A percentile compares a stretch with the other conserved stretches of the same genome.
These are phyloP conservation scores for Percina caprodes DNA, from an alignment of 2,113 vertebrate genomes.

Conservation along the genomic window DNA sequence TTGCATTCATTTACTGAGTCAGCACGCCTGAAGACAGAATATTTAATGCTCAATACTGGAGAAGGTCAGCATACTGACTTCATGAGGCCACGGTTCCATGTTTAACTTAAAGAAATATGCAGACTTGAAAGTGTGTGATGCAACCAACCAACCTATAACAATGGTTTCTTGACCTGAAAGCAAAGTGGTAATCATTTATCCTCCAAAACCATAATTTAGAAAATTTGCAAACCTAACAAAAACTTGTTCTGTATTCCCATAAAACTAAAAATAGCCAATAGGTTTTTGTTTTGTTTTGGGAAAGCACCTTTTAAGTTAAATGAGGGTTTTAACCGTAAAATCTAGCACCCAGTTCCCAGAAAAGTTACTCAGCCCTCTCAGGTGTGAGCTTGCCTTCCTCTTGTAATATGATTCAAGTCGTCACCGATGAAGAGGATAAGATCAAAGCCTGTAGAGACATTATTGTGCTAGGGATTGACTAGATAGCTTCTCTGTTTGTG, in stretches of 20 bases:
- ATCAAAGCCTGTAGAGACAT: constrained; percentile 64
- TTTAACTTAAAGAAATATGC: constrained; percentile 11
- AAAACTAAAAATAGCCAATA: constrained; percentile 22
- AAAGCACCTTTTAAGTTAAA: background rate
- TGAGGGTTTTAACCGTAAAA: constrained; percentile 35
- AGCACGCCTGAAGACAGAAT: constrained; percentile 34
- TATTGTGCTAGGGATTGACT: constrained; percentile 18
- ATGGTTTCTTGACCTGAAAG: constrained; percentile 8
- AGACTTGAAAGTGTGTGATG: constrained; percentile 5
- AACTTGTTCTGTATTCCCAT: background rate
- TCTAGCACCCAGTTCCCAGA: constrained; percentile 33
- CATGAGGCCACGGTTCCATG: background rate
- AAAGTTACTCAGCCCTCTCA: constrained; percentile 40
- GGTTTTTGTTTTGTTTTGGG: constrained; percentile 1
- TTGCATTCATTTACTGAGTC: constrained; percentile 29
- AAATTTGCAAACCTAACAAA: background rate
- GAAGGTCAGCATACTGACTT: background rate
- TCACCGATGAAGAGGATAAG: constrained; percentile 34
- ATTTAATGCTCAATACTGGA: background rate
- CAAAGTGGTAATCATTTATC: background rate
- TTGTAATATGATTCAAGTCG: constrained; percentile 40
- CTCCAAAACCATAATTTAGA: background rate
- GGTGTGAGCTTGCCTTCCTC: constrained; percentile 64
- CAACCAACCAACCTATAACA: constrained; percentile 12
- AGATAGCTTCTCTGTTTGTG: constrained; percentile 71